Evolutionary conservation across 2,797 vertebrate species (phyloP).

Genomic region (Moxostoma hubbsi): DNA sequence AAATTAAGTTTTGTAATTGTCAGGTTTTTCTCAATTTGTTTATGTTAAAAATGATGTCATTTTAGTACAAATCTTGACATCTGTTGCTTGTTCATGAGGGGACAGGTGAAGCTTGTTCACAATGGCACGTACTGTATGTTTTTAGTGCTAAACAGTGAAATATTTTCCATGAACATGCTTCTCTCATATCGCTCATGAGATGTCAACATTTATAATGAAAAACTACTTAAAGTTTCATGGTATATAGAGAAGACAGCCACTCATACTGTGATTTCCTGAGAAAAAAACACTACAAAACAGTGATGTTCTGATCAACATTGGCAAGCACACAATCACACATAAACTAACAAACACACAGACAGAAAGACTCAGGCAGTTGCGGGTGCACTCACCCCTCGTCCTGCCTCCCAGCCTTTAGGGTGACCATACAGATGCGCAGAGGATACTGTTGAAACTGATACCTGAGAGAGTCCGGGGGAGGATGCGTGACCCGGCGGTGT

Average conservation of each 20-base stretch:
- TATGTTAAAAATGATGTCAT: too few species aligned
- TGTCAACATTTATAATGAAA: too few species aligned
- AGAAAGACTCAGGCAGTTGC: conserved; percentile 36
- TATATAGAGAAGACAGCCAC: not conserved
- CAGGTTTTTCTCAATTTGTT: too few species aligned
- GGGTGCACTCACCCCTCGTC: conserved; percentile 78
- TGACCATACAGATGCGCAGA: conserved; percentile 74
- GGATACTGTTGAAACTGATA: conserved; percentile 82
- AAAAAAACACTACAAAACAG: conserved; percentile 6
- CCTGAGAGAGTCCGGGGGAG: conserved; percentile 96
- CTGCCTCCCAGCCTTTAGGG: conserved; percentile 81
- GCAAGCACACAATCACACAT: conserved; percentile 15
- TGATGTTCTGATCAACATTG: not conserved
- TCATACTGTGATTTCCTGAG: not conserved
- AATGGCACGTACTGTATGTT: too few species aligned
- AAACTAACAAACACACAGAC: conserved; percentile 22
- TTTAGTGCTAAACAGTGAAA: too few species aligned
- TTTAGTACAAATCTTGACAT: too few species aligned
- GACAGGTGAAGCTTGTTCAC: too few species aligned
- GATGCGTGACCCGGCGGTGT: conserved; percentile 96
- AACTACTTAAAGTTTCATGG: not conserved
- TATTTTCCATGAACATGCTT: too few species aligned
- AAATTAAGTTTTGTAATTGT: too few species aligned
- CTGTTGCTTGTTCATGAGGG: too few species aligned
- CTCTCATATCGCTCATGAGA: too few species aligned